Evolutionary conservation across 1,140 invertebrate genomes (phyloP), one percentile per base, ranked within the genome.

Genomic region (Reticulitermes speratus): DNA sequence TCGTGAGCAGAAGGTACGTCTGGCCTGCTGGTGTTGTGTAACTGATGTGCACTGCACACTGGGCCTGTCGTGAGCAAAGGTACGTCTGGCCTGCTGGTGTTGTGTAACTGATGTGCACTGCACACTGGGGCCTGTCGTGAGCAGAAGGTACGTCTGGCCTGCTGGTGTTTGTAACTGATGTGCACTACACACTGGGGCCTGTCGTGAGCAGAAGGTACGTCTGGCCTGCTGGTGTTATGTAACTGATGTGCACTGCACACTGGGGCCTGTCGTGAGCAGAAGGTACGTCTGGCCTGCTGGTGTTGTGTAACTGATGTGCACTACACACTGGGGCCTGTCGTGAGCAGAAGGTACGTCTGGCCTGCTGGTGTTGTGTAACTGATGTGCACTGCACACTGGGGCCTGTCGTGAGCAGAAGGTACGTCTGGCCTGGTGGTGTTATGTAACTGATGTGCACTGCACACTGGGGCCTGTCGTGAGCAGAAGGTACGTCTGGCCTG

Each of bases 121-220:
- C 52, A 55, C 52, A 12, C 38, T 38, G 38, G 38, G 38, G 5
- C 38, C 38, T 5, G n/a, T n/a, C n/a, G n/a, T n/a, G 89, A 84
- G 89, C 89, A 45, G 89, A 90, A 89, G 89, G 89, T 90, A 87
- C 87, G 38, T 48, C 1, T 59, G 38, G 2, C 45, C 45, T 48
- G 45, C 14, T 16, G 14, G 45, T 48, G 45, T 16, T 48, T 19
- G 16, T 55, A 21, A 55, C 52, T 16, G 52, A 21, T 21, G 19
- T 19, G 19, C 52, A 21, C 14, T 55, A 12, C 52, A 55, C 52
- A 12, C 38, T 38, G 38, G 38, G 38, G 5, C 38, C 38, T 5
- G n/a, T n/a, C n/a, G n/a, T n/a, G 89, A 84, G 89, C 89, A 45
- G 89, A 90, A 89, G 89, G 89, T 90, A 87, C 87, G 38, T 48